Conservation (phyloP, 2,113 vertebrate species). For the Delphinapterus leucas region DNA sequence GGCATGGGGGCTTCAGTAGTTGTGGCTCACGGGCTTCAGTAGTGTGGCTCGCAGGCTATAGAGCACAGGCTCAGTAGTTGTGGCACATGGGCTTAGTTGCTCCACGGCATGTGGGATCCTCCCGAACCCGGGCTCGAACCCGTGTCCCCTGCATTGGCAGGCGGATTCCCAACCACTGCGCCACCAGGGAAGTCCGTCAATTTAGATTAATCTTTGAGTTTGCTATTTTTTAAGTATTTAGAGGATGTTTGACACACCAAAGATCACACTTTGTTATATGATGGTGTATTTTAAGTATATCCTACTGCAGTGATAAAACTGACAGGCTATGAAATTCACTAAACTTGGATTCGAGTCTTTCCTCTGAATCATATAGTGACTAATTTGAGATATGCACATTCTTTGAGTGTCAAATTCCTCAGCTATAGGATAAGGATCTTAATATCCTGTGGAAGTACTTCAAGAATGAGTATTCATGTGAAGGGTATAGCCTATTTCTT, state of each 20-base stretch:
- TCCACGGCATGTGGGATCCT: no score
- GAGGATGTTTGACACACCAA: not conserved
- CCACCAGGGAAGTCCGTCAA: not conserved
- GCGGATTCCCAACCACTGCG: no score
- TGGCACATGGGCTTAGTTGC: no score
- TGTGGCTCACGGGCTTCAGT: no score
- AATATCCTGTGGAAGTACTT: not conserved
- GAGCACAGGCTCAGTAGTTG: no score
- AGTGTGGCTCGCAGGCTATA: no score
- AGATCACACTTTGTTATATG: not conserved
- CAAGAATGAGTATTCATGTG: not conserved
- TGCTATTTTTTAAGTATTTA: not conserved
- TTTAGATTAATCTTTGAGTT: not conserved
- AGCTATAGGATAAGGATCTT: not conserved
- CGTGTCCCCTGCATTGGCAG: no score
- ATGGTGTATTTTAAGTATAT: not conserved
- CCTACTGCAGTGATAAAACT: not conserved
- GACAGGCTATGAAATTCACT: not conserved
- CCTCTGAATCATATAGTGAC: not conserved
- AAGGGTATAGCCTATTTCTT: not conserved
- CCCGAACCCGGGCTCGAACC: no score
- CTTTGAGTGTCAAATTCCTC: not conserved
- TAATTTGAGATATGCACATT: not conserved
- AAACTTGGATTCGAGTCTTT: not conserved
- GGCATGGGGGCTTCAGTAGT: no score